phyloP scores from a whole-genome alignment of 2,797 vertebrate genomes.

The Synanceia verrucosa region DNA sequence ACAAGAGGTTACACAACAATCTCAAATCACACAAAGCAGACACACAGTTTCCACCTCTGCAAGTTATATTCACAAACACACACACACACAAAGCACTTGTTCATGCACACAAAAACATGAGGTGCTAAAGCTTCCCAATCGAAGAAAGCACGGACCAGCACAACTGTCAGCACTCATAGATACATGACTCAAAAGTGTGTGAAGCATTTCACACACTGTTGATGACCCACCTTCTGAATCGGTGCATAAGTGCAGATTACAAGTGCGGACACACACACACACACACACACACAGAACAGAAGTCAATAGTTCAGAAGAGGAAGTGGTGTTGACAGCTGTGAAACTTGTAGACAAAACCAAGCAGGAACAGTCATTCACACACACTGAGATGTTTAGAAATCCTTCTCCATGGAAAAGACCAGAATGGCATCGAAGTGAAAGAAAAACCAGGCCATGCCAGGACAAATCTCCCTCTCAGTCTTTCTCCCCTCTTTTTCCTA shows the following conservation, averaged over 20 bases:
- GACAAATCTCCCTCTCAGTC: slow-evolving; percentile 21
- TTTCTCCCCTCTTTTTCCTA: slow-evolving; percentile 11
- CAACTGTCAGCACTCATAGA: slow-evolving; percentile 52
- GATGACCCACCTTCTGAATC: not conserved
- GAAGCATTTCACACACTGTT: slow-evolving; percentile 40
- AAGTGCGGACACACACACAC: not conserved
- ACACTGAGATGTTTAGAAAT: slow-evolving; percentile 54
- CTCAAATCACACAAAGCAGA: slow-evolving; percentile 26
- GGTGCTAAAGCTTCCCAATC: slow-evolving; percentile 50
- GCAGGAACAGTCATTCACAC: slow-evolving; percentile 42
- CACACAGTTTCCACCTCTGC: slow-evolving; percentile 14
- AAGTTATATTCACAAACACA: slow-evolving; percentile 21
- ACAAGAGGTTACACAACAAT: slow-evolving; percentile 41
- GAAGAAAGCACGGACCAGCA: slow-evolving; percentile 42
- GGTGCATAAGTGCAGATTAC: slow-evolving; percentile 21
- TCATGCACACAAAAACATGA: slow-evolving; percentile 29
- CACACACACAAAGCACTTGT: slow-evolving; percentile 11
- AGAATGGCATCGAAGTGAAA: slow-evolving; percentile 43
- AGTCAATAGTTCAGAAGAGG: slow-evolving; percentile 38
- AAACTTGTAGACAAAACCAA: slow-evolving; percentile 51
- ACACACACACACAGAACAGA: slow-evolving; percentile 16
- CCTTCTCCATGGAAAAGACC: slow-evolving; percentile 51
- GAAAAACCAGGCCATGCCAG: slow-evolving; percentile 32
- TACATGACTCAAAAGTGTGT: slow-evolving; percentile 55
- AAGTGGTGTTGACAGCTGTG: slow-evolving; percentile 59